Evolutionary conservation across 2,113 vertebrate genomes (phyloP), one percentile per base, ranked within the genome.

Genomic region (Centropristis striata): DNA sequence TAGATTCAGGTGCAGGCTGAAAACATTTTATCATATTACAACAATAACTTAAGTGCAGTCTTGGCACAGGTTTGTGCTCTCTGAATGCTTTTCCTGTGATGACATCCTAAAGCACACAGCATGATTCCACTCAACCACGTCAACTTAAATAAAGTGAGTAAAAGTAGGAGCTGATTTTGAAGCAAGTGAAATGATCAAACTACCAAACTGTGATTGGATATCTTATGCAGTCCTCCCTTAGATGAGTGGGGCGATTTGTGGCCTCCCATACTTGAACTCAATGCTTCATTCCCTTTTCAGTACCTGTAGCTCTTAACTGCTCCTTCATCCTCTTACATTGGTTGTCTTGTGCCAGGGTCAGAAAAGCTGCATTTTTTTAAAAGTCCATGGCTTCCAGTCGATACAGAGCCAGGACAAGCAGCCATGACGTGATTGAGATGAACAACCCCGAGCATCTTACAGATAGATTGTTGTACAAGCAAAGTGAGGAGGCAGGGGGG

Each of bases 401-500:
- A 72, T 28, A 66, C 27, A 1, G 42, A 63, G 83, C 14, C 13
- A 12, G 23, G 60, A 36, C 27, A 50, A 83, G 6, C 58, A 55
- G 71, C 50, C 27, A 3, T 23, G 21, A 16, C 21, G 15, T n/a
- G 63, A 83, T 54, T 41, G 60, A 68, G 44, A 76, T 18, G 70
- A 81, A 68, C 70, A 78, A 81, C 86, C 81, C 67, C 8, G 50
- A 85, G 74, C 60, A 1, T 27, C 68, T 74, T 20, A 42, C 28
- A 28, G 37, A 84, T 36, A 64, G 25, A 71, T 51, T 49, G 63
- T 71, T 70, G 63, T 32, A 28, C 66, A 18, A 80, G 46, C 66
- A 1, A 69, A 75, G 81, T 68, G 85, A 78, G 76, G 73, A 77
- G 83, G 87, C 53, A n/a, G n/a, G n/a, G n/a, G n/a, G n/a, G n/a